Conservation (phyloP, 2,797 vertebrate species). For the Oreortyx pictus region DNA sequence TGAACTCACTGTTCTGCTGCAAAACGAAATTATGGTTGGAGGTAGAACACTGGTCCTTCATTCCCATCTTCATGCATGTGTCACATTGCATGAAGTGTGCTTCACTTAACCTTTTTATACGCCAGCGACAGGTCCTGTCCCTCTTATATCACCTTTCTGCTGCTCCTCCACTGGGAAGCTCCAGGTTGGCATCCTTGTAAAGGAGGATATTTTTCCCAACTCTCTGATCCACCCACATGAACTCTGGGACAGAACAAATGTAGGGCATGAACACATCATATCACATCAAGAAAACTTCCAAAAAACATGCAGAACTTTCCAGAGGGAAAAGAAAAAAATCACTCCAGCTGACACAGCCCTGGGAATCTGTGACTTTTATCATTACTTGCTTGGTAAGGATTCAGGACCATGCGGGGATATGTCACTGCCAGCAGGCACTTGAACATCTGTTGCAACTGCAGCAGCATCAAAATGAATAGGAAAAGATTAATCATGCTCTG, state of each 20-base stretch:
- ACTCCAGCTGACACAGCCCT: neutral
- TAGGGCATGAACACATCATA: neutral
- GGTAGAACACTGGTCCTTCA: rapidly evolving
- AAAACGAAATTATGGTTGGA: neutral
- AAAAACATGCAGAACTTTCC: neutral
- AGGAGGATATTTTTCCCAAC: neutral
- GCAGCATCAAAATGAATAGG: slow-evolving; percentile 27
- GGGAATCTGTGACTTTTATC: slow-evolving; percentile 19
- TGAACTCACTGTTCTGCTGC: neutral
- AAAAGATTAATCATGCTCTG: slow-evolving; percentile 63
- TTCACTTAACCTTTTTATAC: neutral
- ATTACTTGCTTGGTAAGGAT: slow-evolving; percentile 51
- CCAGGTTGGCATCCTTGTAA: neutral
- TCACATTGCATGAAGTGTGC: rapidly evolving
- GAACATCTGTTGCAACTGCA: slow-evolving; percentile 71
- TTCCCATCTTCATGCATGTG: neutral
- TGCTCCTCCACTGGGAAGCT: neutral
- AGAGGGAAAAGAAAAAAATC: neutral
- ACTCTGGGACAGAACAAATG: rapidly evolving
- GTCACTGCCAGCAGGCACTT: slow-evolving; percentile 55
- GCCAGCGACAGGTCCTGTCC: neutral
- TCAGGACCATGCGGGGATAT: slow-evolving; percentile 30
- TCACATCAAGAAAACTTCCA: neutral
- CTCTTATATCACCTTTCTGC: neutral
- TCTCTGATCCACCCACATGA: neutral